These are phyloP conservation scores for Apogon hyalosoma DNA, from an alignment of 2,797 vertebrate species.

Conservation along the genomic window DNA sequence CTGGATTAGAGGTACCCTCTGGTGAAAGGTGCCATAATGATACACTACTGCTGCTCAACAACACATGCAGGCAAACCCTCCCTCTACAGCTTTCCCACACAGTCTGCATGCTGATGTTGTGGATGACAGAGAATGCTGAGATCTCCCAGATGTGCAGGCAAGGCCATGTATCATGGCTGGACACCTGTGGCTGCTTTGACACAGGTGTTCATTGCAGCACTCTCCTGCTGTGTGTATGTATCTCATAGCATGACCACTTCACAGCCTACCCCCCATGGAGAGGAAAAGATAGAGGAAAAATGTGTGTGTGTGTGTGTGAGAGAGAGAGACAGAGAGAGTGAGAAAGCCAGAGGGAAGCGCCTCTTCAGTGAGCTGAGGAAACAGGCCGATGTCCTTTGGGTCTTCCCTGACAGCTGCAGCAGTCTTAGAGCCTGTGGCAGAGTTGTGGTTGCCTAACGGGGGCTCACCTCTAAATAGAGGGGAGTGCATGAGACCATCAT, in stretches of 20 bases:
- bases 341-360: constrained; percentile 39
- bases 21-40: constrained; percentile 70
- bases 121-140: constrained; percentile 17
- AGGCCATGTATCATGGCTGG: constrained; percentile 4
- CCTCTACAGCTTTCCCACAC: constrained; percentile 27
- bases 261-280: constrained; percentile 21
- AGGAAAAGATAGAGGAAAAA: constrained; percentile 13
- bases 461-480: constrained; percentile 52
- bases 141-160: constrained; percentile 41
- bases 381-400: constrained; percentile 51
- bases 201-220: constrained; percentile 41
- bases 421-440: constrained; percentile 59
- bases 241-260: constrained; percentile 34
- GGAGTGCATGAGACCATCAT: constrained; percentile 49
- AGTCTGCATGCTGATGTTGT: constrained; percentile 29
- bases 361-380: constrained; percentile 47
- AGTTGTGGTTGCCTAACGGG: constrained; percentile 35
- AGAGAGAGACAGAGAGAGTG: not conserved
- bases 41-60: constrained; percentile 48
- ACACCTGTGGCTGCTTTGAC: constrained; percentile 53
- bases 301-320: constrained; percentile 14
- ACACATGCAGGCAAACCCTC: constrained; percentile 21
- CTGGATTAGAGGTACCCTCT: constrained; percentile 73
- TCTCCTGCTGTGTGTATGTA: constrained; percentile 16
- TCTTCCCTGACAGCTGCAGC: constrained; percentile 68